phyloP scores from a whole-genome alignment of 2,113 vertebrate species.

The Lagopus muta region DNA sequence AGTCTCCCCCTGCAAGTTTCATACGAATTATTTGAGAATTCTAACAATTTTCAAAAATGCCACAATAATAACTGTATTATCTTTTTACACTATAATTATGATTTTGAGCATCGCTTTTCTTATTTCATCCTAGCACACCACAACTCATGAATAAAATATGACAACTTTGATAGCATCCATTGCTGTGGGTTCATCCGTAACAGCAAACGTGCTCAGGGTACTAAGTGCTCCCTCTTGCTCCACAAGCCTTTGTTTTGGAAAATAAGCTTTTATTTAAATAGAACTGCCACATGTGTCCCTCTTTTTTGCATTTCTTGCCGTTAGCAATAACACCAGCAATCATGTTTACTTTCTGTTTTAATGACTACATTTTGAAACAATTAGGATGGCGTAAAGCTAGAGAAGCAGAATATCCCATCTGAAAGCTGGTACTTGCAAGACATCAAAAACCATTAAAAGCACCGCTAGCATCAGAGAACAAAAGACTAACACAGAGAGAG shows the following conservation, averaged over 20 bases:
- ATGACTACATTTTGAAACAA: constrained; percentile 48
- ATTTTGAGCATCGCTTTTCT: constrained; percentile 83
- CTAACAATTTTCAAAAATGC: constrained; percentile 64
- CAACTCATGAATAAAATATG: constrained; percentile 96
- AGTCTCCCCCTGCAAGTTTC: constrained; percentile 26
- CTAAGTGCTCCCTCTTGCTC: constrained; percentile 65
- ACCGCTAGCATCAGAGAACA: background rate
- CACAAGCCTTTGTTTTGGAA: constrained; percentile 73
- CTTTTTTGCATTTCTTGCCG: constrained; percentile 1
- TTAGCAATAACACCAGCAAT: constrained; percentile 54
- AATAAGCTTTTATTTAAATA: constrained; percentile 71
- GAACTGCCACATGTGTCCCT: background rate
- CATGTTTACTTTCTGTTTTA: constrained; percentile 49
- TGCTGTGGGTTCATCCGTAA: constrained; percentile 80
- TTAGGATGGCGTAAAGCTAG: constrained; percentile 14
- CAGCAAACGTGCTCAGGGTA: constrained; percentile 76
- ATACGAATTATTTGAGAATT: constrained; percentile 50
- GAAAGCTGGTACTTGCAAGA: constrained; percentile 15
- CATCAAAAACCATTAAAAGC: constrained; percentile 34
- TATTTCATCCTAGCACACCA: constrained; percentile 84
- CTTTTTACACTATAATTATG: constrained; percentile 80
- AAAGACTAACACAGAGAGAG: constrained; percentile 3
- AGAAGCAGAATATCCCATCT: background rate
- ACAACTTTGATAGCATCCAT: constrained; percentile 88
- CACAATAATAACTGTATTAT: constrained; percentile 76